Evolutionary conservation across 2,113 vertebrate genomes (phyloP), one percentile per base, ranked within the genome.

Genomic region (Tursiops truncatus): DNA sequence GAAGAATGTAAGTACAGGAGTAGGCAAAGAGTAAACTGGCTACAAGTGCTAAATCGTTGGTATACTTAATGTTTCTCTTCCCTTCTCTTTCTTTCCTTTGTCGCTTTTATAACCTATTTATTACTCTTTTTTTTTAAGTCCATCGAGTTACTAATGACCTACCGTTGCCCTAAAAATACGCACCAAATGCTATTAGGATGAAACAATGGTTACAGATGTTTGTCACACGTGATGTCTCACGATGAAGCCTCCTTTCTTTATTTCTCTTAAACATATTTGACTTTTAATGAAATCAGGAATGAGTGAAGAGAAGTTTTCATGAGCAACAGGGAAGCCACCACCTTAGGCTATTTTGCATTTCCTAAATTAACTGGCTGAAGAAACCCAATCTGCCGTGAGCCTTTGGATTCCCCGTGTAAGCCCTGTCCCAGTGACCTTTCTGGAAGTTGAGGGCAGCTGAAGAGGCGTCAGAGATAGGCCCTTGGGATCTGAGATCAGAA

Each of bases 161-260:
- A 26, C 13, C 70, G 20, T 62, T 74, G 70, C 67, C 87, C 74
- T 0, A 12, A 96, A 62, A 15, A 94, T 7, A 97, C 28, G 91
- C 93, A 95, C 28, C 68, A 74, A 96, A 94, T 18, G 26, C 60
- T 96, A 95, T 58, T 31, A 96, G 94, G 92, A 90, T 36, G 91
- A 76, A 95, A 94, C 15, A 88, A 60, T 21, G 53, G 93, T 58
- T 97, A 94, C 62, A 97, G 96, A 97, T 92, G 91, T 26, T 90
- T 95, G 96, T 96, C 97, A 98, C 93, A 97, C 88, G 91, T 36
- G 41, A 89, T 95, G 91, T 97, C 97, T 96, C 85, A 89, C 12
- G 93, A 88, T 73, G 96, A 70, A n/a, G 44, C 74, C 97, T 94
- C 92, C 97, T 97, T 97, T 95, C 95, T 92, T 94, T 0, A 21